Evolutionary conservation across 1,140 invertebrate genomes (phyloP).

Genomic region (Plectrocnemia conspersa): DNA sequence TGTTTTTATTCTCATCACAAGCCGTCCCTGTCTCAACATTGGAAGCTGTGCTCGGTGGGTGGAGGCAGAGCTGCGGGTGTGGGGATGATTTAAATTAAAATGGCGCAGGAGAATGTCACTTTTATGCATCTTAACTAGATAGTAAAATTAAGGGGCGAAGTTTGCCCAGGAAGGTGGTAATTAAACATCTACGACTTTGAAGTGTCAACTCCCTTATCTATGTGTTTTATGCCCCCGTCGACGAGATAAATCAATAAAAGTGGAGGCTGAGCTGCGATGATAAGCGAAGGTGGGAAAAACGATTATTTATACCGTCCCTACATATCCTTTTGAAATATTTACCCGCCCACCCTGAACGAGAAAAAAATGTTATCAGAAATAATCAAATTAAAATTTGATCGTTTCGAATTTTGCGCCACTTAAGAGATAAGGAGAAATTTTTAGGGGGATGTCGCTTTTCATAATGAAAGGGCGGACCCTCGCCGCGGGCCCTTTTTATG

Average conservation of each 20-base stretch:
- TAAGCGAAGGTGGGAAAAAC: too few species aligned
- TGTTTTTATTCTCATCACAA: too few species aligned
- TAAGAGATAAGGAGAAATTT: constrained; percentile 49
- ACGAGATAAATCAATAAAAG: constrained; percentile 33
- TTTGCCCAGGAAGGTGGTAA: constrained; percentile 35
- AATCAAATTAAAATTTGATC: constrained; percentile 15
- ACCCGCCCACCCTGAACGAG: too few species aligned
- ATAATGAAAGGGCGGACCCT: constrained; percentile 41
- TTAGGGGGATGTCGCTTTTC: constrained; percentile 50
- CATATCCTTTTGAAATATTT: too few species aligned
- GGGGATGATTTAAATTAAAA: constrained; percentile 36
- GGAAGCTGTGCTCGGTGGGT: constrained; percentile 6
- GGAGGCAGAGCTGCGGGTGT: constrained; percentile 8
- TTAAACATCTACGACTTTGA: constrained; percentile 35
- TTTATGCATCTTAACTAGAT: constrained; percentile 37
- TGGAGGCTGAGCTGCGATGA: too few species aligned
- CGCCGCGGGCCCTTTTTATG: constrained; percentile 51
- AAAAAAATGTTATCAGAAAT: too few species aligned
- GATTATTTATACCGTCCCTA: too few species aligned
- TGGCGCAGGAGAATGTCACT: constrained; percentile 36
- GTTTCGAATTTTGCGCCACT: neutral
- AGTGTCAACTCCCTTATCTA: constrained; percentile 35
- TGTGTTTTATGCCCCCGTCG: constrained; percentile 32
- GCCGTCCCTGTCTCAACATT: neutral
- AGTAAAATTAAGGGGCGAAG: constrained; percentile 36